A percentile compares a stretch with the other conserved stretches of the same genome.
phyloP scores from a whole-genome alignment of 1,140 invertebrate genomes.

The Drosophila parabipectinata region DNA sequence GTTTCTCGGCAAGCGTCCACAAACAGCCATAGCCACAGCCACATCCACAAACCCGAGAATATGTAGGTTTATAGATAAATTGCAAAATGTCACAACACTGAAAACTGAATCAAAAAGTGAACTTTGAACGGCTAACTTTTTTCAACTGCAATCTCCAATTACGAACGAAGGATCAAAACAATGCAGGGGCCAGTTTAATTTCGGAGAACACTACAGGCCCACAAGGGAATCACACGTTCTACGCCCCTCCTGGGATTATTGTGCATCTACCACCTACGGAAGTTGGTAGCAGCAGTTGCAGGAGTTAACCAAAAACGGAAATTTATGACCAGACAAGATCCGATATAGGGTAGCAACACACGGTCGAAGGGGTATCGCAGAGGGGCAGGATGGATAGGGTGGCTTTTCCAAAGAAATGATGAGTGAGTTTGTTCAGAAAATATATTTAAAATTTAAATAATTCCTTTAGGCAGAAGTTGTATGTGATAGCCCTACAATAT shows the following conservation, averaged over 20 bases:
- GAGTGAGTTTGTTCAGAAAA: no score
- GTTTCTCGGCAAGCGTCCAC: constrained; percentile 18
- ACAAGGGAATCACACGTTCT: constrained; percentile 30
- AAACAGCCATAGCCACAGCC: constrained; percentile 3
- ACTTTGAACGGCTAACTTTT: constrained; percentile 66
- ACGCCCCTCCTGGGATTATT: constrained; percentile 4
- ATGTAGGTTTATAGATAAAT: constrained; percentile 32
- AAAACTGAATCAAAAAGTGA: constrained; percentile 63
- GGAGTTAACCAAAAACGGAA: constrained; percentile 65
- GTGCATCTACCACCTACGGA: constrained; percentile 5
- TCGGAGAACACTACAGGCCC: constrained; percentile 17
- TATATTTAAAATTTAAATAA: no score
- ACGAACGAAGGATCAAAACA: constrained; percentile 42
- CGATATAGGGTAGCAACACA: constrained; percentile 43
- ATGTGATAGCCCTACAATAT: not conserved
- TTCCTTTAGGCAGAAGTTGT: not conserved
- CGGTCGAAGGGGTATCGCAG: constrained; percentile 1
- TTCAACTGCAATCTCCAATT: constrained; percentile 71
- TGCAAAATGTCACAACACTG: constrained; percentile 33
- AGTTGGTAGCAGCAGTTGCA: constrained; percentile 30
- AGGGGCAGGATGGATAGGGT: no score
- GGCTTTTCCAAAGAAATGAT: not conserved
- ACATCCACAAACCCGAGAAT: constrained; percentile 3
- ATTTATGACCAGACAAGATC: constrained; percentile 60
- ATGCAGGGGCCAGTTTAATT: constrained; percentile 25